A percentile compares a stretch with the other conserved stretches of the same genome.
Evolutionary conservation across 2,113 vertebrate genomes (phyloP).

Genomic region (Periophthalmus modestus): DNA sequence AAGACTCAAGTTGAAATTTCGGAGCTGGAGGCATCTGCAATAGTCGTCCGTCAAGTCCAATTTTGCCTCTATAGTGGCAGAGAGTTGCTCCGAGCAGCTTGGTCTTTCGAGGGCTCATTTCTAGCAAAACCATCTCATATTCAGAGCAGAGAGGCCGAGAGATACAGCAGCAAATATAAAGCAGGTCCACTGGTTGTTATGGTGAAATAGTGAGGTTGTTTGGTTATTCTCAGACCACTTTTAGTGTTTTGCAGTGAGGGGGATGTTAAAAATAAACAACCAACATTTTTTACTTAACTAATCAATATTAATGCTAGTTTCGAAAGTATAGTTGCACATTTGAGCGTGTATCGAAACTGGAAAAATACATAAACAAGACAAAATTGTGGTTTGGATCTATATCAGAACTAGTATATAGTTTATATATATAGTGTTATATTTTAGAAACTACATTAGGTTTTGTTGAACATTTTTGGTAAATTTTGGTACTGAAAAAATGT

Average conservation of each 20-base stretch:
- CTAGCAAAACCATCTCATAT: constrained; percentile 15
- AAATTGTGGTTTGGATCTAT: too few species aligned
- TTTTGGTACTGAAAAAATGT: too few species aligned
- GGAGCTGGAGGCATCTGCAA: constrained; percentile 21
- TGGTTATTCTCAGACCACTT: constrained; percentile 6
- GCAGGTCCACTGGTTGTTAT: constrained; percentile 11
- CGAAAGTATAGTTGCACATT: not conserved
- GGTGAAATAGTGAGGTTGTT: constrained; percentile 24
- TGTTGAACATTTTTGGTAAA: too few species aligned
- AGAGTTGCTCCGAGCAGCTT: constrained; percentile 25
- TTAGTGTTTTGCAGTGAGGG: not conserved
- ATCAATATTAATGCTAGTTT: not conserved
- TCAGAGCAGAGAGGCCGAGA: constrained; percentile 13
- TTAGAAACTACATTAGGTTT: too few species aligned
- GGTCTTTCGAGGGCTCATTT: constrained; percentile 27
- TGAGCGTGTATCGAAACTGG: too few species aligned
- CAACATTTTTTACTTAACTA: not conserved
- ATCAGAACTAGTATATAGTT: too few species aligned
- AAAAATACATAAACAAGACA: too few species aligned
- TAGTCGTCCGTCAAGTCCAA: constrained; percentile 50
- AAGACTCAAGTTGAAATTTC: constrained; percentile 51
- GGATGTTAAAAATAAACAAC: not conserved
- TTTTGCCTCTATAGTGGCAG: constrained; percentile 40
- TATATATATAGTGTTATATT: too few species aligned
- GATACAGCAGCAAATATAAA: not conserved